Percentiles rank a stretch among this genome's conserved stretches.
Evolutionary conservation across 1,140 invertebrate species (phyloP).

Genomic region (Drosophila sproati): DNA sequence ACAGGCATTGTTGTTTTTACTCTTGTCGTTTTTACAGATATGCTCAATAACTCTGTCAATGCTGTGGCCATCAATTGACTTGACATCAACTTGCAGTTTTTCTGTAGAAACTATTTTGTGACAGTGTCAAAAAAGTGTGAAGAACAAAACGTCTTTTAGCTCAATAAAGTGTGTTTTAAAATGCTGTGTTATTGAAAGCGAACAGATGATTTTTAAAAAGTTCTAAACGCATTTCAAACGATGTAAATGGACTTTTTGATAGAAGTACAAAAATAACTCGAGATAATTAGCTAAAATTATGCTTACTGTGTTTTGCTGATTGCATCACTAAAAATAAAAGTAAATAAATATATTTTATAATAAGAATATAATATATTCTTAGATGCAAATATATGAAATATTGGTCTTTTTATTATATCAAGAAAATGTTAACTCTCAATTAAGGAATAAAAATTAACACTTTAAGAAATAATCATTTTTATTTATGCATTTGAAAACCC

Average conservation of each 20-base stretch:
- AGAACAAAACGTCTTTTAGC: conserved; percentile 1
- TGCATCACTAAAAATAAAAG: no score
- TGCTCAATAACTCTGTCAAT: conserved; percentile 53
- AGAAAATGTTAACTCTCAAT: no score
- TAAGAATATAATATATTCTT: no score
- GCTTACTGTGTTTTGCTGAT: no score
- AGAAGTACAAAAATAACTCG: no score
- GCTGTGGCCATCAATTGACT: conserved; percentile 37
- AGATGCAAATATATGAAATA: no score
- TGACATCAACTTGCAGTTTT: conserved; percentile 36
- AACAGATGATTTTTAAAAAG: background rate
- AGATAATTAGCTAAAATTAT: no score
- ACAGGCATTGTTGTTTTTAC: conserved; percentile 54
- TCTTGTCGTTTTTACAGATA: conserved; percentile 27
- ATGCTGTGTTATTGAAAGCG: background rate
- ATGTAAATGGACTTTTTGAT: background rate
- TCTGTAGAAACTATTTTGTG: conserved; percentile 22
- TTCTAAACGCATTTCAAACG: background rate
- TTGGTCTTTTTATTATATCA: no score
- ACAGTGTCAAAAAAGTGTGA: conserved; percentile 4
- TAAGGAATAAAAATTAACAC: no score
- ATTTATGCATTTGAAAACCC: no score
- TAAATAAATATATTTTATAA: no score
- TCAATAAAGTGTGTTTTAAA: background rate
- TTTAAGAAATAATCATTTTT: no score